Evolutionary conservation across 2,797 vertebrate genomes (phyloP).

Genomic region (Scolopax bukidnonensis): DNA sequence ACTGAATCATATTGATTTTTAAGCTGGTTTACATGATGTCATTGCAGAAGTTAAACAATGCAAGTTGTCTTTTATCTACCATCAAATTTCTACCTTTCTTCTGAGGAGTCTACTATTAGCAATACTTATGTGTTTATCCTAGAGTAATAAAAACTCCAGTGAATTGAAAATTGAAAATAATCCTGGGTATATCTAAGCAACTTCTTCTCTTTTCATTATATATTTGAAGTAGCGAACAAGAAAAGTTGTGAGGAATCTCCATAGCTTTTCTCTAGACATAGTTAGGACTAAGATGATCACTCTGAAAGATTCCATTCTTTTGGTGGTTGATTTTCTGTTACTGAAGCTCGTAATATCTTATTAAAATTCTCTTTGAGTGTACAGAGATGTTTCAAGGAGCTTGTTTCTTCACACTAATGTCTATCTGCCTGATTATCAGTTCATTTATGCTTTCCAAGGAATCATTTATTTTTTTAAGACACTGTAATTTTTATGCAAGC

Average conservation of each 20-base stretch:
- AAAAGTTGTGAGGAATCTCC: not conserved
- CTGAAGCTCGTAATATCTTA: conserved; percentile 32
- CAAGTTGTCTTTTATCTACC: not conserved
- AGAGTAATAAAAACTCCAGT: not conserved
- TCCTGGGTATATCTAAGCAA: not conserved
- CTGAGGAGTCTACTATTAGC: not conserved
- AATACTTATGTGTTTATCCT: not conserved
- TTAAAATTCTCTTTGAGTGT: conserved; percentile 55
- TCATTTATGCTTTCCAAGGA: conserved; percentile 63
- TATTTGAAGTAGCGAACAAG: conserved; percentile 23
- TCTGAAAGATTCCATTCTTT: conserved; percentile 32
- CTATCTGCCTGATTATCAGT: conserved; percentile 63
- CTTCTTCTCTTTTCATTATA: conserved; percentile 44
- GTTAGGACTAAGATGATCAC: not conserved
- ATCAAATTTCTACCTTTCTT: not conserved
- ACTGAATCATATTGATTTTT: not conserved
- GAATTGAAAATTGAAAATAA: not conserved
- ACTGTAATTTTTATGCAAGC: conserved; percentile 65
- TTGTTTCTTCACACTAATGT: conserved; percentile 34
- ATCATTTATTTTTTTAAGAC: conserved; percentile 57
- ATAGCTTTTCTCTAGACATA: not conserved
- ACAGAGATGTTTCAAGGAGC: conserved; percentile 52
- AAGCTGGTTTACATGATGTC: not conserved
- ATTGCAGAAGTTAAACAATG: not conserved
- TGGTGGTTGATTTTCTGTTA: conserved; percentile 27